Evolutionary conservation across 2,888 invertebrate genomes (phyloP), one percentile per base, ranked within the genome.

Genomic region (Platycheirus albimanus): DNA sequence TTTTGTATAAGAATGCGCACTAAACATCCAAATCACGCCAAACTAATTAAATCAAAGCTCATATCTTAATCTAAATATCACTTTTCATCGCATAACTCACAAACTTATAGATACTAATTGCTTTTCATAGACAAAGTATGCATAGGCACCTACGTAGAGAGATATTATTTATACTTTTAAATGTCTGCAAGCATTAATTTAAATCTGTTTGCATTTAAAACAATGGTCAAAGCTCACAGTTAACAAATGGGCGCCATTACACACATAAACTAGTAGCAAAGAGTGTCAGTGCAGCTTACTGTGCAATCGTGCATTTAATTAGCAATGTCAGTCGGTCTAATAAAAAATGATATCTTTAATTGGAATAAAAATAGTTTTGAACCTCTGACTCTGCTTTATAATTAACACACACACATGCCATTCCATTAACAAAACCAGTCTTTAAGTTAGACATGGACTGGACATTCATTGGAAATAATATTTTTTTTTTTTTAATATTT

Each of bases 11-110:
- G n/a, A n/a, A n/a, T n/a, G n/a, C n/a, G n/a, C n/a, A n/a, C n/a
- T n/a, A n/a, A n/a, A n/a, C n/a, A n/a, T 24, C 24, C 3, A 24
- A 24, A 24, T 24, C 30, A 33, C 8, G 30, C 8, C 30, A 13
- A 13, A 58, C 13, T 58, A 41, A 58, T 58, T 58, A 58, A 58
- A 58, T 58, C 24, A 58, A 58, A 41, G 24, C 7, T 28, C 41
- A 2, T 10, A 17, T 19, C 19, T 3, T n/a, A n/a, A n/a, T n/a
- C 24, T 2, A 24, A 38, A 13, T 58, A 58, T 58, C 41, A 58
- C 2, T 56, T 56, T 41, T 10, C 10, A 58, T 58, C 58, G 24
- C 38, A 28, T 58, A 58, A 11, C 15, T 41, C 3, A 41, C 2
- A 58, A 58, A 41, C 41, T 41, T 24, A 19, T 15, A 41, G 1